phyloP scores from a whole-genome alignment of 1,140 invertebrate species.

The Drosophila lacteicornis region DNA sequence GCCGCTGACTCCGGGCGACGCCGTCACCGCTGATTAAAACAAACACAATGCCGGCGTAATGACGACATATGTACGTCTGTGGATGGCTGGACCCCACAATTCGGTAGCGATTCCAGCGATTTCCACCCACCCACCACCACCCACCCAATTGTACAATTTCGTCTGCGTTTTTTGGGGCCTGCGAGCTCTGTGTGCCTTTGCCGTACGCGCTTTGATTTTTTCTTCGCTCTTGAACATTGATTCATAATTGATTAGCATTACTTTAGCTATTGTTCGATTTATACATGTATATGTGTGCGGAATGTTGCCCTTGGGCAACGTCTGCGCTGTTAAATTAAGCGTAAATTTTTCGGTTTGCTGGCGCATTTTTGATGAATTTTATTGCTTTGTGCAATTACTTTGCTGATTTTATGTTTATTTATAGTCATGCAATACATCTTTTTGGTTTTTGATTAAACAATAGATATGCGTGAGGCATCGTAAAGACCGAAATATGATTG shows the following conservation, averaged over 20 bases:
- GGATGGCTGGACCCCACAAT: conserved; percentile 29
- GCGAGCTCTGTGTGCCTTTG: conserved; percentile 15
- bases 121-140: too few species aligned
- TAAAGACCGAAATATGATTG: conserved; percentile 16
- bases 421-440: conserved; percentile 37
- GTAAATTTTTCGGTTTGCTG: conserved; percentile 66
- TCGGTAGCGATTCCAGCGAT: background rate
- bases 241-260: conserved; percentile 84
- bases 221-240: conserved; percentile 63
- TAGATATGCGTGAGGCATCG: conserved; percentile 30
- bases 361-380: conserved; percentile 76
- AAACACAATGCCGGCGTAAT: conserved; percentile 81
- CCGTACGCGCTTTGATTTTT: conserved; percentile 46
- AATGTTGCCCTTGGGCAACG: conserved; percentile 42
- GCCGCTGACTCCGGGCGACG: conserved; percentile 41
- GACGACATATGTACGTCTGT: conserved; percentile 75
- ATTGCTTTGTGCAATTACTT: conserved; percentile 68
- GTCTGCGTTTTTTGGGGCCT: conserved; percentile 49
- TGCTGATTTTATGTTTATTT: conserved; percentile 60
- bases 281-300: conserved; percentile 13
- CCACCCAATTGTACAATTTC: conserved; percentile 83
- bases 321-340: conserved; percentile 73
- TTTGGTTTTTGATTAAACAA: conserved; percentile 47
- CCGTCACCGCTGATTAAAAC: conserved; percentile 78
- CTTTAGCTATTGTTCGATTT: conserved; percentile 79